Evolutionary conservation across 1,140 invertebrate species (phyloP), one percentile per base, ranked within the genome.

Genomic region (Drosophila nasuta): DNA sequence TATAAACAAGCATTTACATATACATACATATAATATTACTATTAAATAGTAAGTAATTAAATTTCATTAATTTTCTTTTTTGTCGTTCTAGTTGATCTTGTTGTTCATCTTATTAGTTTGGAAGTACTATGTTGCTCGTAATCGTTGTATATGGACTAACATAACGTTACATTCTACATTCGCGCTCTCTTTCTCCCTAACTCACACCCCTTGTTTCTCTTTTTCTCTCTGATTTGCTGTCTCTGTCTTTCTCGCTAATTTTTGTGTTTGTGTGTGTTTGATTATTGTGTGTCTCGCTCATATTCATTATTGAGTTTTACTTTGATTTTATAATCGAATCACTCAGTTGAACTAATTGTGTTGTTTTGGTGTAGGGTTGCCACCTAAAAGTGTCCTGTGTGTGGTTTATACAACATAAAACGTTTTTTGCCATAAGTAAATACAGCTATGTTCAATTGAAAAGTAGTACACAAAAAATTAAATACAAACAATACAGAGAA

Each of bases 121-220:
- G 82, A 86, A 86, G 82, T 87, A 86, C 82, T 86, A 82, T 58
- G 82, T 86, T 87, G 66, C 82, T 64, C 69, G 77, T 85, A 87
- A 87, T 86, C 82, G 82, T 86, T 86, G 82, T 86, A 66, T 85
- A 59, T 69, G 46, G 63, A 51, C 66, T 76, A 85, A 86, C 74
- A 49, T 66, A 78, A 68, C 72, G 59, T 67, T 67, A 79, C 59
- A 69, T 60, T 57, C 52, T 66, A 25, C 15, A 25, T 25, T 25
- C 20, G 30, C 54, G 15, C 15, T 41, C 10, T 48, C 17, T 17
- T 30, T 58, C 13, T 66, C 28, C 17, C 10, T 57, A n/a, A 35
- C 8, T 30, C 33, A 6, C 52, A 56, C 38, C 15, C 8, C 67
- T 20, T 65, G 28, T 25, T 28, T 66, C 30, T 56, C 45, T 69